These are phyloP conservation scores for Stratiomys singularior DNA, from an alignment of 2,888 invertebrate species.

Conservation along the genomic window DNA sequence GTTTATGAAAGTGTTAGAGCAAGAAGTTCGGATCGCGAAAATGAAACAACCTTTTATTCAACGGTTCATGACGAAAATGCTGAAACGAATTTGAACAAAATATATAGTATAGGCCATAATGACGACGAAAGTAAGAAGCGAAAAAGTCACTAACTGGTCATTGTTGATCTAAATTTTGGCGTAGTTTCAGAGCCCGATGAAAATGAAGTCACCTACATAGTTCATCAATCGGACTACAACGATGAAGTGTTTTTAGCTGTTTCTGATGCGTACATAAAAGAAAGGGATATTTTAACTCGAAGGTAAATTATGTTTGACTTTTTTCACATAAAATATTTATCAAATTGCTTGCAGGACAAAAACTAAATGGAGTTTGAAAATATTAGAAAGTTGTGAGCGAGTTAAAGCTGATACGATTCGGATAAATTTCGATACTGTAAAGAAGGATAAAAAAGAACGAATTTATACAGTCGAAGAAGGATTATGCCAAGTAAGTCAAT, in stretches of 20 bases:
- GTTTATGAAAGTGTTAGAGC: slow-evolving; percentile 24
- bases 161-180: background rate
- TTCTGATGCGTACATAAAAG: slow-evolving; percentile 67
- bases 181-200: slow-evolving; percentile 64
- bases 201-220: slow-evolving; percentile 63
- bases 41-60: slow-evolving; percentile 52
- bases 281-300: slow-evolving; percentile 66
- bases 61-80: slow-evolving; percentile 49
- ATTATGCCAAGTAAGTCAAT: slow-evolving; percentile 67
- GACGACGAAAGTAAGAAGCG: slow-evolving; percentile 53
- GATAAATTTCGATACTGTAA: slow-evolving; percentile 72
- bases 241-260: slow-evolving; percentile 67
- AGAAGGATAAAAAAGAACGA: slow-evolving; percentile 69
- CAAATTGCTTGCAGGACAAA: slow-evolving; percentile 58
- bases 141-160: background rate
- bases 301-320: slow-evolving; percentile 56
- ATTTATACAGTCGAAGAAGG: slow-evolving; percentile 70
- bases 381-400: slow-evolving; percentile 67
- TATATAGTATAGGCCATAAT: slow-evolving; percentile 55
- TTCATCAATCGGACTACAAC: slow-evolving; percentile 57
- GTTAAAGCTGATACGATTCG: slow-evolving; percentile 67
- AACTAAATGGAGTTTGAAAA: slow-evolving; percentile 68
- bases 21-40: slow-evolving; percentile 18
- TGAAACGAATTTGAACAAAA: slow-evolving; percentile 50
- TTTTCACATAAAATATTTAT: background rate